These are phyloP conservation scores for Hystrix brachyura DNA, from an alignment of 2,113 vertebrate species.

Conservation along the genomic window DNA sequence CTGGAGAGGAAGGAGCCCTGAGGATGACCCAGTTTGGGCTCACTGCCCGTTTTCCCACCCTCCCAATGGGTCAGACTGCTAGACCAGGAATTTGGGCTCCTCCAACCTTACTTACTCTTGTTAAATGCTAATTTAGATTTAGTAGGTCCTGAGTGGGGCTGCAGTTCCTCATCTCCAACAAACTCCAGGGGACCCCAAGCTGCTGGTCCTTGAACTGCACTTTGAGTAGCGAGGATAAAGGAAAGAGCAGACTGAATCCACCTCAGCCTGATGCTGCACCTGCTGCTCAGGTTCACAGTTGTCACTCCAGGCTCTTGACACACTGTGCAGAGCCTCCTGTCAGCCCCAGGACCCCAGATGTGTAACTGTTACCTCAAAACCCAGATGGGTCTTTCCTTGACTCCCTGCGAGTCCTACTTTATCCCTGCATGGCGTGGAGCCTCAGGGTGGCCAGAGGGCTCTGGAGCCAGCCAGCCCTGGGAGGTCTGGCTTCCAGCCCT, in stretches of 20 bases:
- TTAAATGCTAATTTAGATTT: neutral
- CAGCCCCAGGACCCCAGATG: neutral
- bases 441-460: neutral
- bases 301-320: neutral
- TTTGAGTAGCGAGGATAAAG: neutral
- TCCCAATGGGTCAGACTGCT: neutral
- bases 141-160: neutral
- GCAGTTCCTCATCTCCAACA: neutral
- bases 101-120: neutral
- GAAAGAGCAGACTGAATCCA: neutral
- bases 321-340: neutral
- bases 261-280: neutral
- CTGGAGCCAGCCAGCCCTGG: neutral
- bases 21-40: neutral
- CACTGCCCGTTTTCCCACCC: neutral
- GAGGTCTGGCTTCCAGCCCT: neutral
- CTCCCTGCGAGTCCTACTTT: neutral
- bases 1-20: neutral
- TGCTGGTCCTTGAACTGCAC: neutral
- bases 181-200: neutral
- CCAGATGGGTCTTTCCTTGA: neutral
- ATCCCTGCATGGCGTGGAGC: too few species aligned
- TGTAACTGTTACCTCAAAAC: neutral
- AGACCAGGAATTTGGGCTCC: neutral
- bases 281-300: neutral